phyloP scores from a whole-genome alignment of 1,140 invertebrate genomes.

The Dreissena rostriformis region DNA sequence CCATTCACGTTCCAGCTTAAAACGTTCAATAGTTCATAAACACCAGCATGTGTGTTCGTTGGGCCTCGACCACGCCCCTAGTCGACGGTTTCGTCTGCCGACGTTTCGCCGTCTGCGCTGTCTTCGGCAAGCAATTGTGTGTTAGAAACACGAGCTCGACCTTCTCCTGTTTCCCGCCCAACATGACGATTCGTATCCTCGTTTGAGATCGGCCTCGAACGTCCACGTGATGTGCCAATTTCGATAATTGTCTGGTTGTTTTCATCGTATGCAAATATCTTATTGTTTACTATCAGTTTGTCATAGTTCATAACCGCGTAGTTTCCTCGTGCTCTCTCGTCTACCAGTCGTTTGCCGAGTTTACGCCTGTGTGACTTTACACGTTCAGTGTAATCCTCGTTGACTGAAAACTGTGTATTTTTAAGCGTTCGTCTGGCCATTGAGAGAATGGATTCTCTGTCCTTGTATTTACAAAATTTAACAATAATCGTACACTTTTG shows the following conservation, averaged over 20 bases:
- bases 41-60: neutral
- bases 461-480: neutral
- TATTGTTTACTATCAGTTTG: constrained; percentile 18
- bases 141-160: neutral
- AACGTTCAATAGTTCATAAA: constrained; percentile 12
- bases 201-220: neutral
- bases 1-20: neutral
- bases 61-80: constrained; percentile 14
- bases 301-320: constrained; percentile 17
- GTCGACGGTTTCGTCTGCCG: neutral
- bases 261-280: neutral
- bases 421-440: constrained; percentile 1
- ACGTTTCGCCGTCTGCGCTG: neutral
- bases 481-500: constrained; percentile 14
- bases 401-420: neutral
- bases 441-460: neutral
- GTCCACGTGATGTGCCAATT: neutral
- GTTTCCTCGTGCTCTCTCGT: neutral
- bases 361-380: neutral
- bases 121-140: neutral
- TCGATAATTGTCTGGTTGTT: neutral
- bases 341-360: constrained; percentile 9
- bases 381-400: constrained; percentile 16
- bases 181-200: too few species aligned
- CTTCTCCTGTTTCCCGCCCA: neutral